These are phyloP conservation scores for Dermochelys coriacea DNA, from an alignment of 2,797 vertebrate species.

Conservation along the genomic window DNA sequence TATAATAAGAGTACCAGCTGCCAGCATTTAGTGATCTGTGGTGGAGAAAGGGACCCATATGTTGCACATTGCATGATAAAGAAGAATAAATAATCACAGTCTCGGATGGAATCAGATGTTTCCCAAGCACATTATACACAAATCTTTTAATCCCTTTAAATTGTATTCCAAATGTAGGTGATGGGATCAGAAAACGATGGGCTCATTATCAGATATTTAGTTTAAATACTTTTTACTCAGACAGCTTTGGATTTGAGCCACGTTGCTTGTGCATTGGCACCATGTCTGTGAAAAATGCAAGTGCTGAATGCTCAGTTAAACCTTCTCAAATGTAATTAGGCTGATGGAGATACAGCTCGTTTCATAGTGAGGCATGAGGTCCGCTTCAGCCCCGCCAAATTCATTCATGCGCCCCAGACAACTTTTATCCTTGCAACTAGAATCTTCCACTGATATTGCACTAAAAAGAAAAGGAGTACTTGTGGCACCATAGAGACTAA, in stretches of 20 bases:
- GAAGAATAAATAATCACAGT: slow-evolving; percentile 36
- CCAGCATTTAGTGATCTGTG: slow-evolving; percentile 61
- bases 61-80: slow-evolving; percentile 37
- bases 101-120: slow-evolving; percentile 35
- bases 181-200: background rate
- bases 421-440: background rate
- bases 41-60: slow-evolving; percentile 35
- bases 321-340: background rate
- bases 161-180: background rate
- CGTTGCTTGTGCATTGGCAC: background rate
- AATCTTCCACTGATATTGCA: background rate
- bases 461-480: too few species aligned
- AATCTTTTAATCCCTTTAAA: slow-evolving; percentile 5
- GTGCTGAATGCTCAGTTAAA: slow-evolving; percentile 10
- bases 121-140: background rate
- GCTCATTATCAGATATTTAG: background rate
- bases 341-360: background rate
- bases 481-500: too few species aligned
- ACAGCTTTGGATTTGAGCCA: background rate
- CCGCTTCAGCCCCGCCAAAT: background rate
- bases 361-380: background rate
- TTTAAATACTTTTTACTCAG: background rate
- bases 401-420: background rate
- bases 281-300: accelerated
- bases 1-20: slow-evolving; percentile 59